phyloP scores from a whole-genome alignment of 2,113 vertebrate species.

The Chinchilla lanigera region DNA sequence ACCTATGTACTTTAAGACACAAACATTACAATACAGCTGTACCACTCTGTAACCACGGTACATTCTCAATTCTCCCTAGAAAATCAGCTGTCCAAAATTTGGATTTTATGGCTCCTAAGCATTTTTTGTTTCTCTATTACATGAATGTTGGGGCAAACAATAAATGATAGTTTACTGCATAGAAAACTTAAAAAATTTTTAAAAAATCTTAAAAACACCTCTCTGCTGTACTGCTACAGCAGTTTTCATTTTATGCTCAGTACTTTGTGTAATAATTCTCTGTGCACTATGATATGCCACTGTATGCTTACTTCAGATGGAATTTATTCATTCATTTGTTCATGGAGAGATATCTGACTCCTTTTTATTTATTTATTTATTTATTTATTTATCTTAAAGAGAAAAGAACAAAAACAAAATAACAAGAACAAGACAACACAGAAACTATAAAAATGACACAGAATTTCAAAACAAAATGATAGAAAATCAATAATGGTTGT shows the following conservation, averaged over 20 bases:
- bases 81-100: not conserved
- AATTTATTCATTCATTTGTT: not conserved
- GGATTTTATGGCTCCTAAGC: not conserved
- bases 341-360: not conserved
- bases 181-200: not conserved
- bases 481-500: too few relatives aligned
- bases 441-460: too few relatives aligned
- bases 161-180: not conserved
- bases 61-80: not conserved
- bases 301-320: not conserved
- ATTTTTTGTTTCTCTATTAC: not conserved
- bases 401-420: too few relatives aligned
- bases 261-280: not conserved
- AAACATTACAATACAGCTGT: not conserved
- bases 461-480: too few relatives aligned
- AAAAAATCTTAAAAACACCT: not conserved
- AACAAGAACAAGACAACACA: too few relatives aligned
- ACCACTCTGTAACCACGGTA: not conserved
- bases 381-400: too few relatives aligned
- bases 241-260: not conserved
- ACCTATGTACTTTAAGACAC: not conserved
- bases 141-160: not conserved
- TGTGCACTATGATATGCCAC: not conserved
- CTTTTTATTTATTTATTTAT: not conserved
- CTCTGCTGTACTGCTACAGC: not conserved